Evolutionary conservation across 2,113 vertebrate genomes (phyloP).

Genomic region (Ceratotherium simum): DNA sequence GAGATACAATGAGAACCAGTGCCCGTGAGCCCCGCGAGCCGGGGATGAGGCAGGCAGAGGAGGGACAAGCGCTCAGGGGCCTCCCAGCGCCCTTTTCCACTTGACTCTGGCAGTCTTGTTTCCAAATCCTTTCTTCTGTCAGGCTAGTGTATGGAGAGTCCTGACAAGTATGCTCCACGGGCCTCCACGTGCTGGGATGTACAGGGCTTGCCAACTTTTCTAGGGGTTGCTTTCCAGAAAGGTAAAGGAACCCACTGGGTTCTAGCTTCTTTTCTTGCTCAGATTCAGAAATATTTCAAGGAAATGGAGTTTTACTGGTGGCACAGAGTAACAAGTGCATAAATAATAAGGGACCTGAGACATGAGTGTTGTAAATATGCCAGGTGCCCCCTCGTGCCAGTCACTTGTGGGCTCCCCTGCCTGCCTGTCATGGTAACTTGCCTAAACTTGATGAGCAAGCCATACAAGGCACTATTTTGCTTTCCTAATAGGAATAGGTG

Average conservation of each 20-base stretch:
- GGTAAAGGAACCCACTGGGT: background rate
- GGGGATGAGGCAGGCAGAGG: rapidly evolving
- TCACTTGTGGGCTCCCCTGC: background rate
- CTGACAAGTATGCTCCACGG: background rate
- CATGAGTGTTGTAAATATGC: background rate
- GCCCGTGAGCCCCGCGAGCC: background rate
- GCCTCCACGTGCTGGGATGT: too few species aligned
- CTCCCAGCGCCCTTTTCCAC: rapidly evolving
- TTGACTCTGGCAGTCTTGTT: rapidly evolving
- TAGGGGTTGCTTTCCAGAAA: background rate
- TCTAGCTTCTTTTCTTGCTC: background rate
- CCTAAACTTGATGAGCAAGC: background rate
- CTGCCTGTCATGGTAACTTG: rapidly evolving
- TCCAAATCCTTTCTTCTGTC: background rate
- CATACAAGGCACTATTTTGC: constrained; percentile 26
- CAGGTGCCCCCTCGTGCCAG: rapidly evolving
- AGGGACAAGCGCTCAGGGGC: rapidly evolving
- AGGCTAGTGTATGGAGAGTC: too few species aligned
- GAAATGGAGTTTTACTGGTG: background rate
- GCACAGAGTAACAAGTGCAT: background rate
- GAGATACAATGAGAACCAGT: background rate
- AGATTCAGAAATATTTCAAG: background rate
- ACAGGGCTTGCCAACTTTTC: background rate
- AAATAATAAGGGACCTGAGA: background rate
- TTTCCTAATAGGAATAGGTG: constrained; percentile 77